A percentile compares a stretch with the other conserved stretches of the same genome.
Conservation (phyloP, 37 sponge, comb jelly and placozoan species). For the Spongilla lacustris region DNA sequence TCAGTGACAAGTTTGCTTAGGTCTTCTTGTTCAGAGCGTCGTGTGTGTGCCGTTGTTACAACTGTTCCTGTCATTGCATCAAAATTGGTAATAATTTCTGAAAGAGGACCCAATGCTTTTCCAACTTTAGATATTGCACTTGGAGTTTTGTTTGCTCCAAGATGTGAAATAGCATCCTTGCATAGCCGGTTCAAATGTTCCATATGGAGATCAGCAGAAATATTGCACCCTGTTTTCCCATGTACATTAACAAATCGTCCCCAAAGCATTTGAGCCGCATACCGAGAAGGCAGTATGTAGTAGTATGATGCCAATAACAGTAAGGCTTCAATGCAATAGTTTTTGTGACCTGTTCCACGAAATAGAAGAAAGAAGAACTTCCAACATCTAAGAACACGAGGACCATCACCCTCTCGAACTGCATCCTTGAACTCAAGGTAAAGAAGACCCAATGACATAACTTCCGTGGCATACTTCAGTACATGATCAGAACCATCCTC, state of each 20-base stretch:
- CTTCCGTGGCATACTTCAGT: neutral
- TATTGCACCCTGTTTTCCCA: neutral
- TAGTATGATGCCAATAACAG: neutral
- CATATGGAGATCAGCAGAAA: constrained; percentile 29
- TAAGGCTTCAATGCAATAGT: constrained; percentile 8
- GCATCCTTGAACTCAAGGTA: constrained; percentile 10
- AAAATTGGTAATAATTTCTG: too few relatives aligned
- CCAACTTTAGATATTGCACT: neutral
- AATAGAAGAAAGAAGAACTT: constrained; percentile 8
- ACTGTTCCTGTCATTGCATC: too few relatives aligned
- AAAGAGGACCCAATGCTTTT: neutral
- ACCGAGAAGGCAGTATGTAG: neutral
- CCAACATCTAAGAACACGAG: constrained; percentile 8
- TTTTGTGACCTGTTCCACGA: neutral
- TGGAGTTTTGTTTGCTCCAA: neutral
- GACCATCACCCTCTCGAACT: constrained; percentile 23
- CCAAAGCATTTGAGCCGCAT: neutral
- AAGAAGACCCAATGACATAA: constrained; percentile 4
- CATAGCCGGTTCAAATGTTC: constrained; percentile 1
- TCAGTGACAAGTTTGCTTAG: constrained; percentile 5
- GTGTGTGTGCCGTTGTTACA: neutral
- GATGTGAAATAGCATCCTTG: neutral
- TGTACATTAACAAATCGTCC: constrained; percentile 24
- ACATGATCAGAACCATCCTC: constrained; percentile 6
- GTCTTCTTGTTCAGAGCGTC: neutral